Conservation (phyloP, 92 coral and sea anemone genomes). For the Paramuricea clavata region DNA sequence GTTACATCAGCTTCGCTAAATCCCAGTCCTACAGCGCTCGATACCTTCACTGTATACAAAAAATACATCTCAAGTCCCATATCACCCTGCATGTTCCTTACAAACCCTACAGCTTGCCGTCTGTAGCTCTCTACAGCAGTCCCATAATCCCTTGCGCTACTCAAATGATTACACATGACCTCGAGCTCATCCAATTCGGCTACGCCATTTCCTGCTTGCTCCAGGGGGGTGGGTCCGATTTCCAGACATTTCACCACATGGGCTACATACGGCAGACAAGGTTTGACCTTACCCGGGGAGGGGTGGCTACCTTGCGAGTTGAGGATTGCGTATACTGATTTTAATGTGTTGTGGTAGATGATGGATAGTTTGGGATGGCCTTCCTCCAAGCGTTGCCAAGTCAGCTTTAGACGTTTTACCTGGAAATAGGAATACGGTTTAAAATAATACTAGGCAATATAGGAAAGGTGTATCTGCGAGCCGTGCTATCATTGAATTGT, state of each 20-base stretch:
- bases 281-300: constrained; percentile 81
- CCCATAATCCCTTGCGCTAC: constrained; percentile 38
- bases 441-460: too few relatives aligned
- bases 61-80: constrained; percentile 23
- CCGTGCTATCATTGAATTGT: too few relatives aligned
- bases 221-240: constrained; percentile 43
- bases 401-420: constrained; percentile 93
- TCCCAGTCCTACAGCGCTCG: constrained; percentile 74
- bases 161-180: constrained; percentile 41
- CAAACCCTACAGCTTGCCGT: constrained; percentile 44
- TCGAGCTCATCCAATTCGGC: constrained; percentile 45
- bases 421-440: constrained; percentile 37
- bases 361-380: constrained; percentile 86
- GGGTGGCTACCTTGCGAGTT: constrained; percentile 98
- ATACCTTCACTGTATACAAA: constrained; percentile 32
- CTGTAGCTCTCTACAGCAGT: constrained; percentile 27
- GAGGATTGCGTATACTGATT: constrained; percentile 88
- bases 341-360: constrained; percentile 91
- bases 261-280: constrained; percentile 91
- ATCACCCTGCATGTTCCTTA: constrained; percentile 39
- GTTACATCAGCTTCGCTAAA: constrained; percentile 70
- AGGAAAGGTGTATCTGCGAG: too few relatives aligned
- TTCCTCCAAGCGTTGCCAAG: constrained; percentile 96
- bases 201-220: constrained; percentile 19
- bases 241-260: constrained; percentile 87